These are phyloP conservation scores for Eulemur rufifrons DNA, from an alignment of 2,113 vertebrate species.

Conservation along the genomic window DNA sequence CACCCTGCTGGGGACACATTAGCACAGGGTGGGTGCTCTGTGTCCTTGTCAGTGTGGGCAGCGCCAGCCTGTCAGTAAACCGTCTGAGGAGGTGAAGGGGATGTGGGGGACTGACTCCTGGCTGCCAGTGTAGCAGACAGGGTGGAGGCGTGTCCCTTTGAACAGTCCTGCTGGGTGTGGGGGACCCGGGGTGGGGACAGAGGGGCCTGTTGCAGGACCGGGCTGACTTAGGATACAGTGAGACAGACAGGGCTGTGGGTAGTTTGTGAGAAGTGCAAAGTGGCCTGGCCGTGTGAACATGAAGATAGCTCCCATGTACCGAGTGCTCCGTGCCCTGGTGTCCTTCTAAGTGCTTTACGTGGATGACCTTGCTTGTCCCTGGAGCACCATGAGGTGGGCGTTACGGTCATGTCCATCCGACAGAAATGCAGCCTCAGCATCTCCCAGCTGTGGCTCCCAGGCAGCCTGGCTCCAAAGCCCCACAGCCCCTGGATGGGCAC, in stretches of 20 bases:
- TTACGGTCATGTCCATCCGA: fast-evolving
- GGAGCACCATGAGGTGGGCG: fast-evolving
- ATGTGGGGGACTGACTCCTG: neutral
- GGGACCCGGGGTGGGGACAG: neutral
- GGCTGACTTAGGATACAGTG: neutral
- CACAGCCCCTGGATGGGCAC: fast-evolving
- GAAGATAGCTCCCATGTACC: neutral
- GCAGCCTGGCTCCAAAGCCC: neutral
- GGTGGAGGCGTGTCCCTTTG: neutral
- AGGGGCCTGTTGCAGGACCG: neutral
- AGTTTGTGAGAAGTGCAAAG: neutral
- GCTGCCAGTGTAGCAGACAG: neutral
- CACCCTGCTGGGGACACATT: neutral
- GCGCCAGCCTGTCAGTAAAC: neutral
- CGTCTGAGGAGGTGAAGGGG: neutral
- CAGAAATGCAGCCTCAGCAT: neutral
- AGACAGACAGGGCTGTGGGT: neutral
- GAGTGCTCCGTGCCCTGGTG: fast-evolving
- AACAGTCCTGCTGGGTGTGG: neutral
- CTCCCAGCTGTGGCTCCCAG: neutral
- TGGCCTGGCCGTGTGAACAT: neutral
- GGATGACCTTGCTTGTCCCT: neutral
- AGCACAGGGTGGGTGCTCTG: no score
- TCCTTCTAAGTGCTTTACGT: fast-evolving
- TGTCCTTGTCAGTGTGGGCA: neutral